Evolutionary conservation across 2,113 vertebrate genomes (phyloP).

Genomic region (Heloderma charlesbogerti): DNA sequence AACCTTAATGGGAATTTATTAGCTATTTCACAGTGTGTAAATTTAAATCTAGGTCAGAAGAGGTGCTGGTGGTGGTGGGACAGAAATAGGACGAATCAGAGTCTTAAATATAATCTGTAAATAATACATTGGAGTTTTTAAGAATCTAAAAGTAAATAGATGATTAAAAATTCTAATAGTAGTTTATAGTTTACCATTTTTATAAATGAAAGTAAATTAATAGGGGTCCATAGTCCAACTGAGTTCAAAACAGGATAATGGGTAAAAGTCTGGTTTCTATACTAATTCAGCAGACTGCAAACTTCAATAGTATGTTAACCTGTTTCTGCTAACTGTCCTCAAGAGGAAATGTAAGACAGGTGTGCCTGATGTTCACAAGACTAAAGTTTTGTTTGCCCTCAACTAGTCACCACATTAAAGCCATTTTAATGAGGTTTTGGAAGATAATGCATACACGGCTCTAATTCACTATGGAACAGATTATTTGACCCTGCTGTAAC

Average conservation of each 20-base stretch:
- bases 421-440: conserved; percentile 79
- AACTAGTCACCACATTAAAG: conserved; percentile 81
- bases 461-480: conserved; percentile 77
- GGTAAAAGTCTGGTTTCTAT: conserved; percentile 69
- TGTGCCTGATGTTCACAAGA: conserved; percentile 81
- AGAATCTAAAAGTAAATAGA: conserved; percentile 76
- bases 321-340: conserved; percentile 75
- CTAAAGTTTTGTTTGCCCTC: conserved; percentile 80
- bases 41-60: conserved; percentile 84
- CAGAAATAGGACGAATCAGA: conserved; percentile 77
- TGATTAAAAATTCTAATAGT: conserved; percentile 73
- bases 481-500: conserved; percentile 74
- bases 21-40: conserved; percentile 84
- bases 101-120: conserved; percentile 74
- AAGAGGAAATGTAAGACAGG: conserved; percentile 82
- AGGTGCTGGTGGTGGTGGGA: conserved; percentile 46
- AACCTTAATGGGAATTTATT: conserved; percentile 86
- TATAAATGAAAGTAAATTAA: conserved; percentile 68
- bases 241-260: conserved; percentile 70
- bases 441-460: conserved; percentile 80
- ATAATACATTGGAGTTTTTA: conserved; percentile 71
- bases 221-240: conserved; percentile 11
- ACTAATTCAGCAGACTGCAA: conserved; percentile 67
- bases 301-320: conserved; percentile 77
- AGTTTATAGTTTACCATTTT: conserved; percentile 61